phyloP scores from a whole-genome alignment of 2,797 vertebrate species.

The Loriculus beryllinus region DNA sequence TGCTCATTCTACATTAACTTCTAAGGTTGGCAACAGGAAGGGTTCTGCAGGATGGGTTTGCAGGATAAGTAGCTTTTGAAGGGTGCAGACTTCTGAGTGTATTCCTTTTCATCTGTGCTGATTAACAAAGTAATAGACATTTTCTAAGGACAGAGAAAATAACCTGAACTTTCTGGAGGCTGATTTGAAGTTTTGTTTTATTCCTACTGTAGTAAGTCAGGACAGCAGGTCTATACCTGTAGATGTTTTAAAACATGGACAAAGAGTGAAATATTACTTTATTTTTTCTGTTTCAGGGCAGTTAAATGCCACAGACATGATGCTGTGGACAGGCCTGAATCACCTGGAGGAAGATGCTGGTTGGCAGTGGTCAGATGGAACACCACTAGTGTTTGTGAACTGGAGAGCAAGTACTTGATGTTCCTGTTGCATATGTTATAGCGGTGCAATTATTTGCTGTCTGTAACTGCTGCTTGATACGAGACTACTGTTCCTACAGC shows the following conservation, averaged over 20 bases:
- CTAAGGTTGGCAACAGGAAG: not conserved
- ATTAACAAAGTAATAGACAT: not conserved
- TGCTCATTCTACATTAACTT: not conserved
- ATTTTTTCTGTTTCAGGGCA: conserved; percentile 76
- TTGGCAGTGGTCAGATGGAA: conserved; percentile 94
- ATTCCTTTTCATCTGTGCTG: not conserved
- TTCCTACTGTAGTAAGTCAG: not conserved
- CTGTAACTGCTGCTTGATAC: not conserved
- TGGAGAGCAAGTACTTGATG: conserved; percentile 77
- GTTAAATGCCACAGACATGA: conserved; percentile 73
- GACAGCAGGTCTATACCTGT: not conserved
- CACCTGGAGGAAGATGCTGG: conserved; percentile 80
- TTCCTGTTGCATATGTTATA: not conserved
- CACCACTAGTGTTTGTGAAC: conserved; percentile 83
- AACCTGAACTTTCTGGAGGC: not conserved
- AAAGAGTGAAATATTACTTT: not conserved
- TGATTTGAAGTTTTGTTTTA: not conserved
- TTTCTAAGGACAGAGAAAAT: not conserved
- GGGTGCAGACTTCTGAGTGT: not conserved
- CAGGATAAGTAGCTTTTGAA: not conserved
- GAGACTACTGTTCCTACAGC: not conserved
- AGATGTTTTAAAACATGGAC: not conserved
- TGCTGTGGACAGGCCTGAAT: conserved; percentile 91
- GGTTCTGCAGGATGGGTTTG: not conserved
- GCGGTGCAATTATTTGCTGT: not conserved